These are phyloP conservation scores for Phenganax marumi DNA, from an alignment of 92 coral and sea anemone genomes.

Conservation along the genomic window DNA sequence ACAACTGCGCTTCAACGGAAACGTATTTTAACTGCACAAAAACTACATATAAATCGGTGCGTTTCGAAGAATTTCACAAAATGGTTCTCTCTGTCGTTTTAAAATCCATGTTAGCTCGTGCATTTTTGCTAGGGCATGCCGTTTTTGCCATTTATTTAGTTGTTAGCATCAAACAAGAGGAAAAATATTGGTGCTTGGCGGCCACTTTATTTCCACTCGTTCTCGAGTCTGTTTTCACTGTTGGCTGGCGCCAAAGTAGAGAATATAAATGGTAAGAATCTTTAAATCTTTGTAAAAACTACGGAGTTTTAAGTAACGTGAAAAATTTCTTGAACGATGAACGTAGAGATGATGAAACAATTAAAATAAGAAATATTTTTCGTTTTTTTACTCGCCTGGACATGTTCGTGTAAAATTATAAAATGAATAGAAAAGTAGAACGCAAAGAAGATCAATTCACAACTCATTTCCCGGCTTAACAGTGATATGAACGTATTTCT, in stretches of 20 bases:
- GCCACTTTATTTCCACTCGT: conserved; percentile 66
- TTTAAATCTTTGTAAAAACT: too few species aligned
- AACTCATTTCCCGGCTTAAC: too few species aligned
- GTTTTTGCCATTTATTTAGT: conserved; percentile 83
- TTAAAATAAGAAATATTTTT: too few species aligned
- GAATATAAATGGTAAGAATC: conserved; percentile 84
- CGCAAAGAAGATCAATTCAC: too few species aligned
- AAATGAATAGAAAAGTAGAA: too few species aligned
- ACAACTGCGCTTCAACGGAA: neutral
- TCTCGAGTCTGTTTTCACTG: conserved; percentile 69
- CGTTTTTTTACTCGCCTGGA: too few species aligned
- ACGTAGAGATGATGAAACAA: too few species aligned
- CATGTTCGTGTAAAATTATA: too few species aligned
- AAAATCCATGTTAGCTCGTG: conserved; percentile 75
- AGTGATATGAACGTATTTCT: too few species aligned
- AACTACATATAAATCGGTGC: neutral
- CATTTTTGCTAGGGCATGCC: conserved; percentile 73
- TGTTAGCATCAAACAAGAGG: conserved; percentile 59
- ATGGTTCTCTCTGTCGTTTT: conserved; percentile 61
- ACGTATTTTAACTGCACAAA: neutral
- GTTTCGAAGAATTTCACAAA: neutral
- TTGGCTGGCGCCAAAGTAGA: conserved; percentile 72
- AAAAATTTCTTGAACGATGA: too few species aligned
- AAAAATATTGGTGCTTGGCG: conserved; percentile 67
- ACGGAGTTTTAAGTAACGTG: too few species aligned